These are phyloP conservation scores for Egretta garzetta DNA, from an alignment of 2,113 vertebrate species.

Conservation along the genomic window DNA sequence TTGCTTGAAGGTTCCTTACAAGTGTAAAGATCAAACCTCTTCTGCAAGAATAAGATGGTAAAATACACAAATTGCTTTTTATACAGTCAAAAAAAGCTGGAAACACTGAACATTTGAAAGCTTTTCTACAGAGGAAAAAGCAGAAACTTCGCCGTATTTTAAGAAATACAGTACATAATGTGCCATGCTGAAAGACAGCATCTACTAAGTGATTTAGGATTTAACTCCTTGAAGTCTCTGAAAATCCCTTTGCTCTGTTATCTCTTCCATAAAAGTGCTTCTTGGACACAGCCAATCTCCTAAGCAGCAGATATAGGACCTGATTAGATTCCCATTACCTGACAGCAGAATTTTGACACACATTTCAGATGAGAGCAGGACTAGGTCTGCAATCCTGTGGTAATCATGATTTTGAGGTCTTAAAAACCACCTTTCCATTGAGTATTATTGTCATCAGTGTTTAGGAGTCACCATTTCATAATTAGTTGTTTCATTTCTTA, in stretches of 20 bases:
- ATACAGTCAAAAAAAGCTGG: background rate
- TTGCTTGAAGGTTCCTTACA: background rate
- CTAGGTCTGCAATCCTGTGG: background rate
- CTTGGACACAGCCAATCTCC: background rate
- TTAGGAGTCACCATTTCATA: background rate
- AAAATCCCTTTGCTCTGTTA: background rate
- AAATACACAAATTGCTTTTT: background rate
- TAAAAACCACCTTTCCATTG: background rate
- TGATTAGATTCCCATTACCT: background rate
- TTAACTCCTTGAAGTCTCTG: background rate
- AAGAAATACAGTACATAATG: background rate
- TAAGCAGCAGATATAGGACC: background rate
- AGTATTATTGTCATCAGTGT: background rate
- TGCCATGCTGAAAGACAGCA: background rate
- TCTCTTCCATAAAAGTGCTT: background rate
- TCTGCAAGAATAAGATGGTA: background rate
- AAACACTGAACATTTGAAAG: background rate
- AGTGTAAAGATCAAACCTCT: background rate
- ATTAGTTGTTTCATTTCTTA: background rate
- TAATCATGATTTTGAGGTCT: background rate
- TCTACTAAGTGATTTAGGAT: background rate
- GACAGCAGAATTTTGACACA: background rate
- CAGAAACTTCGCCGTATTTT: conserved; percentile 10
- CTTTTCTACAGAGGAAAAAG: background rate
- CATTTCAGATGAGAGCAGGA: background rate